Evolutionary conservation across 2,113 vertebrate species (phyloP), one percentile per base, ranked within the genome.

Genomic region (Poeciliopsis retropinna): DNA sequence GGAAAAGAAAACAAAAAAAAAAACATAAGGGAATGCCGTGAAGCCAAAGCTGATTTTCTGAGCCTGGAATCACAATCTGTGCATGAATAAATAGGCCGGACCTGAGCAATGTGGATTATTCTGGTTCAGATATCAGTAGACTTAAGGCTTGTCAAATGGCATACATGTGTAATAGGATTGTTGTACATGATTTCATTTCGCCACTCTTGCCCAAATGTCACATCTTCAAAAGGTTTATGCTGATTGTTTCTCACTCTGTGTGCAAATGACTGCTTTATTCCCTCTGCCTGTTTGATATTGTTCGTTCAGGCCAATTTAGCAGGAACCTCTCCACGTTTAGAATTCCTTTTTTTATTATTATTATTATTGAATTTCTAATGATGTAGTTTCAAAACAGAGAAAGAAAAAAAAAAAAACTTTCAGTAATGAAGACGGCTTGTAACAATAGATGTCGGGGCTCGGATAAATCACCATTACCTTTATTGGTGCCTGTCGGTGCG

Each of bases 11-110:
- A 34, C 6, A 34, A 8, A 54, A 54, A 25, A 54, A 8, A 19
- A 25, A 54, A 92, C 90, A 90, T 83, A 34, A 32, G 87, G 78
- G 72, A 37, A 12, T 0, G 64, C 76, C 72, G 83, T 81, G 80
- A 83, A 88, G 85, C 85, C 80, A 90, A 88, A 86, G 89, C 91
- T 91, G 90, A 94, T 92, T 93, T 92, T 85, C 90, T 78, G 74
- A 90, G 90, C 88, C 88, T 87, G 88, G 88, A 88, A 84, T 86
- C 87, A 68, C 79, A 70, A 91, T 93, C 86, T 91, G 75, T 87
- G 87, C 90, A 90, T 87, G 90, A 89, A 93, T 93, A 94, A 94
- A 93, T 93, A 87, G 92, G 81, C 89, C 78, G 87, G 89, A 90
- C 90, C 87, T 87, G 87, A 78, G 73, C 82, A 85, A 87, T 76